Base-by-base conservation (phyloP, 2,113 vertebrate species). In the Henicopernis longicauda region DNA sequence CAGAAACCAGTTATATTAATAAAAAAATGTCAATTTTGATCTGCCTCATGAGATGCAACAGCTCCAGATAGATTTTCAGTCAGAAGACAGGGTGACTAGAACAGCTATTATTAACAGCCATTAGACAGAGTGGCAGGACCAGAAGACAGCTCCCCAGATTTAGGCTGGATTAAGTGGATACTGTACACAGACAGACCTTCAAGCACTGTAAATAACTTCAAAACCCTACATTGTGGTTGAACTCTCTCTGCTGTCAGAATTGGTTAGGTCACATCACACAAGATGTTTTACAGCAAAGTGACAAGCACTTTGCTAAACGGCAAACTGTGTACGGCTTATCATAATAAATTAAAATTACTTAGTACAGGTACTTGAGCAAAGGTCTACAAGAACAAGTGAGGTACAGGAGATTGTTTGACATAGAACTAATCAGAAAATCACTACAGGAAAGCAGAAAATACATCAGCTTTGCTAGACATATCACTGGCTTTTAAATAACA, bases 1-100 rank as follows among this genome's bases (percentile, higher is more conserved):
- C 89, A 97, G 90, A 95, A 96, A 96, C 82, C 87, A 87, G 96
- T 83, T 88, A 84, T 94, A 97, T 98, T 97, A 97, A 98, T 98
- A 97, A 97, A 96, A 92, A 97, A 82, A 91, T 4, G 88, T 94
- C 97, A 96, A 86, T 97, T 97, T 97, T 98, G 97, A 98, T 95
- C 89, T 96, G 96, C 82, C 97, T 97, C 93, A 49, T 50, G 94
- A 98, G 94, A 97, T 82, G 96, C 88, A 95, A 93, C 93, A 82
- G 89, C 94, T 95, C 73, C 74, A 89, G 96, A 97, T 85, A 81
- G 97, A 96, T 98, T 98, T 97, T 94, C 95, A 70, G 63, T 88
- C 76, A 70, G 97, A 81, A 89, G 87, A 79, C 72, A 42, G 91
- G 95, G 92, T 29, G 80, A 93, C 96, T 55, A 80, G 93, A 97